Conservation (phyloP, 1,140 invertebrate genomes). For the Tigriopus japonicus region DNA sequence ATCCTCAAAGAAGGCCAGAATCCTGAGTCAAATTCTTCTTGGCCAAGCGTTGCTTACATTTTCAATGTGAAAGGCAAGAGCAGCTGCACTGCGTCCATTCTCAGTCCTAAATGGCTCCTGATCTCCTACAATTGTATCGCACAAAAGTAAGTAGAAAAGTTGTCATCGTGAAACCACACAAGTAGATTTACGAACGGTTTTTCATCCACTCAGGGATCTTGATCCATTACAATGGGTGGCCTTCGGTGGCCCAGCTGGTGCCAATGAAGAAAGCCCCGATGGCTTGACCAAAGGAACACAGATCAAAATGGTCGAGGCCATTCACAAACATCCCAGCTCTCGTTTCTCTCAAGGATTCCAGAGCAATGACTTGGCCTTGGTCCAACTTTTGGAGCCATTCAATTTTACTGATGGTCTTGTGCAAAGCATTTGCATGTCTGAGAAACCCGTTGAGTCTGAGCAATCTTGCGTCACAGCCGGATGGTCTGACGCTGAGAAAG, state of each 20-base stretch:
- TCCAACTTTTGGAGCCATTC: neutral
- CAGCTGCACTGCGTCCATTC: neutral
- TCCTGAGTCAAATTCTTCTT: neutral
- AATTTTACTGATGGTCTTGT: neutral
- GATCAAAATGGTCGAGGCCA: neutral
- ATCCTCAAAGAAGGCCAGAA: too few species aligned
- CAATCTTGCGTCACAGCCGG: neutral
- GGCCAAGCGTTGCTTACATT: slow-evolving; percentile 1
- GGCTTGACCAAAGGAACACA: neutral
- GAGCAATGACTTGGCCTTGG: slow-evolving; percentile 1
- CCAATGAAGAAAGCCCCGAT: neutral
- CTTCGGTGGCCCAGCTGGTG: neutral
- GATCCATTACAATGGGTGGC: slow-evolving; percentile 3
- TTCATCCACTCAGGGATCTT: neutral
- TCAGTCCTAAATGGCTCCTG: slow-evolving; percentile 3
- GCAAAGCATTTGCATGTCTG: neutral
- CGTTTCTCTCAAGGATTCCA: neutral
- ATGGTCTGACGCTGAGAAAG: slow-evolving; percentile 2
- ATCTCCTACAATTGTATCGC: neutral
- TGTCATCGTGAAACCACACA: too few species aligned
- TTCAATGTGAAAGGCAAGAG: slow-evolving; percentile 5
- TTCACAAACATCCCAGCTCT: neutral
- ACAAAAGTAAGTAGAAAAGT: neutral
- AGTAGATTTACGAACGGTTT: neutral
- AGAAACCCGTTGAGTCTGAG: neutral